A percentile compares a stretch with the other conserved stretches of the same genome.
phyloP scores from a whole-genome alignment of 2,888 invertebrate genomes.

The Euzophera pinguis region DNA sequence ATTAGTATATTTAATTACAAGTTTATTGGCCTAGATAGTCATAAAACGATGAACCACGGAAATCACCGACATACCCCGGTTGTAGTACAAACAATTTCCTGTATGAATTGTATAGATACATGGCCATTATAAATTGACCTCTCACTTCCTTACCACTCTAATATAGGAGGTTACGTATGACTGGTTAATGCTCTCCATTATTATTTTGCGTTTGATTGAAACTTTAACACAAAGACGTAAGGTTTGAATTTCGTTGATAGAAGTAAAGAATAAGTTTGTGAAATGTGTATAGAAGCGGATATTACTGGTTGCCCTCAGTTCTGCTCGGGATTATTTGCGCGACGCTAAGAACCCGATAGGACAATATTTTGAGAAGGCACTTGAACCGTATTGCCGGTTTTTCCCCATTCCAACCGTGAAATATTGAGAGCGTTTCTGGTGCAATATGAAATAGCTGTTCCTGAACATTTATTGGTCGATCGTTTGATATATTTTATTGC shows the following conservation, averaged over 20 bases:
- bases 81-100: conserved; percentile 30
- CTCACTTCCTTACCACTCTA: conserved; percentile 15
- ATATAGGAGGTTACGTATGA: conserved; percentile 8
- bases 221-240: conserved; percentile 8
- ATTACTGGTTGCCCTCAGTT: conserved; percentile 20
- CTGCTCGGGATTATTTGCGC: conserved; percentile 20
- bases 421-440: conserved; percentile 4
- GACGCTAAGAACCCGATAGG: conserved; percentile 17
- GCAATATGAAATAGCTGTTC: conserved; percentile 6
- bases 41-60: conserved; percentile 25
- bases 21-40: conserved; percentile 18
- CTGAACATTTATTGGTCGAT: conserved; percentile 1
- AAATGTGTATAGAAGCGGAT: conserved; percentile 20
- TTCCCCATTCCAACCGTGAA: not conserved
- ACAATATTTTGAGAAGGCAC: conserved; percentile 17
- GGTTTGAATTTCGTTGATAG: conserved; percentile 9
- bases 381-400: conserved; percentile 14
- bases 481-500: conserved; percentile 8
- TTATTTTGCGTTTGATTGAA: not conserved
- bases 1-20: conserved; percentile 5
- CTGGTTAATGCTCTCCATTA: conserved; percentile 17
- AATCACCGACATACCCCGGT: conserved; percentile 26
- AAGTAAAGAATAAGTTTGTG: conserved; percentile 4
- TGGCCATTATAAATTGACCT: conserved; percentile 22
- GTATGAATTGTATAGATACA: conserved; percentile 26